Evolutionary conservation across 1,140 invertebrate species (phyloP).

Genomic region (Brachionus manjavacas): DNA sequence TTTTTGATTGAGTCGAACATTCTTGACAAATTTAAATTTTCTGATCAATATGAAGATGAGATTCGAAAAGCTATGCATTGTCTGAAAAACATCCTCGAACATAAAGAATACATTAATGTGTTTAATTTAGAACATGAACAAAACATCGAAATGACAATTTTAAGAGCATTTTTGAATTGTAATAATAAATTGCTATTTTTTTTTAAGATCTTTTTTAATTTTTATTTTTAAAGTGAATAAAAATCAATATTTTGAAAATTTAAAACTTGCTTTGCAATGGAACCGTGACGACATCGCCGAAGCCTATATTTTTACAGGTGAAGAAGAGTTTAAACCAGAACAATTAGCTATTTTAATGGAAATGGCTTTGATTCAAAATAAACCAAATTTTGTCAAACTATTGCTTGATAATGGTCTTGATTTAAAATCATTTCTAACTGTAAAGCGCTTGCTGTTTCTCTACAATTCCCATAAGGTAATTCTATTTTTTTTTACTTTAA

Average conservation of each 20-base stretch:
- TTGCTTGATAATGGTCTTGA: slow-evolving; percentile 92
- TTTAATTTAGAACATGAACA: slow-evolving; percentile 9
- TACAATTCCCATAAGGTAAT: slow-evolving; percentile 50
- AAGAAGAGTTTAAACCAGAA: slow-evolving; percentile 42
- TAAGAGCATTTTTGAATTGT: slow-evolving; percentile 34
- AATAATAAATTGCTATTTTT: background rate
- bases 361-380: slow-evolving; percentile 87
- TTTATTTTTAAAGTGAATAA: slow-evolving; percentile 10
- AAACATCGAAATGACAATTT: slow-evolving; percentile 32
- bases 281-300: slow-evolving; percentile 45
- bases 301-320: slow-evolving; percentile 44
- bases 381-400: slow-evolving; percentile 92
- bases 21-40: background rate
- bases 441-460: slow-evolving; percentile 73
- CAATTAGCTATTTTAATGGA: slow-evolving; percentile 52
- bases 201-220: background rate
- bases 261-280: slow-evolving; percentile 45
- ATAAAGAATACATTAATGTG: background rate
- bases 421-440: slow-evolving; percentile 92
- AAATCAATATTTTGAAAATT: slow-evolving; percentile 41
- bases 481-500: background rate
- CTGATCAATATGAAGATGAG: background rate
- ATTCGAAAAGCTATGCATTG: background rate
- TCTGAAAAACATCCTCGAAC: background rate
- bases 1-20: background rate